phyloP scores from a whole-genome alignment of 2,888 invertebrate species.

The Helleia helle region DNA sequence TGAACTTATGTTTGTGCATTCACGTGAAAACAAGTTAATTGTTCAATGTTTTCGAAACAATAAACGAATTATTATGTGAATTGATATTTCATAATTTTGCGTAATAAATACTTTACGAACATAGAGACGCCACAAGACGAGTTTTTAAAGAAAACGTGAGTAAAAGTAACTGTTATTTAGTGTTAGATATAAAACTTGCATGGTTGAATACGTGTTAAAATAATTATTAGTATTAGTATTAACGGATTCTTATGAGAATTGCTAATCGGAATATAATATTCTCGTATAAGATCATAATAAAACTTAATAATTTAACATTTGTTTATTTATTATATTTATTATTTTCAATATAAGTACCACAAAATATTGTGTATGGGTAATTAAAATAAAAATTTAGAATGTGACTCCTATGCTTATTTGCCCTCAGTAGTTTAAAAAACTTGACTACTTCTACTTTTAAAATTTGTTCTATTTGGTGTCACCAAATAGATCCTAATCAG shows the following conservation, averaged over 20 bases:
- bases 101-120: conserved; percentile 30
- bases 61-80: conserved; percentile 24
- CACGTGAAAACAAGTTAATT: conserved; percentile 45
- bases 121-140: conserved; percentile 37
- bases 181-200: not conserved
- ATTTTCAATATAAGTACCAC: too few relatives aligned
- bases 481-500: too few relatives aligned
- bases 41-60: conserved; percentile 29
- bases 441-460: too few relatives aligned
- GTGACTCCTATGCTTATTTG: too few relatives aligned
- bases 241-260: not conserved
- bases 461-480: not conserved
- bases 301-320: too few relatives aligned
- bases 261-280: not conserved
- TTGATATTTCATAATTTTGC: conserved; percentile 22
- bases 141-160: conserved; percentile 47
- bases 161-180: conserved; percentile 37
- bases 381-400: too few relatives aligned
- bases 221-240: not conserved
- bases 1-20: conserved; percentile 45
- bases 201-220: not conserved
- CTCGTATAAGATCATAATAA: not conserved
- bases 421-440: too few relatives aligned
- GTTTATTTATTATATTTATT: too few relatives aligned
- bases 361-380: too few relatives aligned